Base-by-base conservation (phyloP, 2,888 invertebrate species). In the Philopedon plagiatum region DNA sequence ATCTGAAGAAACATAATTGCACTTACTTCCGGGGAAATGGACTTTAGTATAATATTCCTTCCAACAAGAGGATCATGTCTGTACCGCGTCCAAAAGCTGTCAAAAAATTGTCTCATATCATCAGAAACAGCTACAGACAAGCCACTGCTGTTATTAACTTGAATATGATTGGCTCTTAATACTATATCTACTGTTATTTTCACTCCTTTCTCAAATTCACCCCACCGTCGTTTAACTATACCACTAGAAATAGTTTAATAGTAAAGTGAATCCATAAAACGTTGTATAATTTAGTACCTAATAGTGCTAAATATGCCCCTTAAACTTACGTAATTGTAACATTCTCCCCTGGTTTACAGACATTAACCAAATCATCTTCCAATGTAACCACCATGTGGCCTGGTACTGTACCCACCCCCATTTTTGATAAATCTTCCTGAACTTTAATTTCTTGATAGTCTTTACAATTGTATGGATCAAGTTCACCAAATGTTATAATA, bases 391-490 rank as follows among this genome's bases (percentile, higher is more conserved):
- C 91, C 87, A 95, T 89, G 0, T 93, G 90, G 11, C 91, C 89
- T 0, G 94, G 94, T 79, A 94, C 91, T 21, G 90, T 89, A 3
- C 94, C 93, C 75, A 92, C 88, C 72, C 89, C 89, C 74, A 92
- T 85, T 80, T 91, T 91, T 77, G 91, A 91, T 11, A 93, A 89
- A 87, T 93, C 92, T 82, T 96, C 95, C 91, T 95, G 86, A 80
- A 97, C 89, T 86, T 94, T 95, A 11, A 95, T 91, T 87, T 95
- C 94, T 84, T 95, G 95, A 85, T 93, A 94, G 87, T 95, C 94
- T 79, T 90, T 92, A 82, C 90, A 95, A 81, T 91, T 88, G 74
- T 89, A 88, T 73, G 90, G 87, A 54, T 90, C 89, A 37, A 91
- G 85, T 61, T 88, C 83, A 72, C 87, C 88, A 15, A 90, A 84